Evolutionary conservation across 30 jellyfish, hydroid and myxozoan genomes (phyloP), one percentile per base, ranked within the genome.

Genomic region (Calvadosia cruxmelitensis): DNA sequence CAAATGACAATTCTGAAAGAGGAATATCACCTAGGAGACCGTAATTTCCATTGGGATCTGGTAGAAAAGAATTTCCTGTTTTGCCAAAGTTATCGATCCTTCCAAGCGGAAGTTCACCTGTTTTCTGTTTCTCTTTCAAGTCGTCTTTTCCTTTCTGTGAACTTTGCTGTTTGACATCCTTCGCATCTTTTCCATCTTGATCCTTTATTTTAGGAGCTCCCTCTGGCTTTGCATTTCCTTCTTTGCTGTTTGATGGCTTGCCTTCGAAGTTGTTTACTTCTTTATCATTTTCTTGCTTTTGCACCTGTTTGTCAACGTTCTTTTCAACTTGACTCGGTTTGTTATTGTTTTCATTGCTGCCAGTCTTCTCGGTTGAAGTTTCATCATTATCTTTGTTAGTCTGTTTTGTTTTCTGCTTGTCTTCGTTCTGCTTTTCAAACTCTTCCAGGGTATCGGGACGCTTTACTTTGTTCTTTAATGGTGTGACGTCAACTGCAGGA

Each of bases 371-470:
- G 10, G 57, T 5, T 42, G 57, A 10, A 31, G 34, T 68, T 31
- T 68, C 42, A 3, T 67, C 49, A 3, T 1, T 16, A 12, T 63
- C 77, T 65, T 74, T 20, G 20, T 42, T 42, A 5, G 10, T 10
- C 20, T 42, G 57, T 42, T 42, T 42, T 70, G 32, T 49, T 49
- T 29, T 52, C 50, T 57, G 26, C 29, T 1, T 26, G 63, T 24
- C 30, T 36, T 16, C 35, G 63, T 75, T 67, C 61, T 67, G 81
- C 0, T 50, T 57, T 69, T 82, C 94, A 65, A 66, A 82, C 48
- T 82, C 94, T 49, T 82, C 94, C 24, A 82, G 71, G 27, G 94
- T 82, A 24, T 82, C 88, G 29, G 94, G 94, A 24, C 52, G 79
- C 61, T 34, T 49, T 33, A 30, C 25, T 29, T 80, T 74, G 53